Evolutionary conservation across 2,797 vertebrate genomes (phyloP).

Genomic region (Eleutherodactylus coqui): DNA sequence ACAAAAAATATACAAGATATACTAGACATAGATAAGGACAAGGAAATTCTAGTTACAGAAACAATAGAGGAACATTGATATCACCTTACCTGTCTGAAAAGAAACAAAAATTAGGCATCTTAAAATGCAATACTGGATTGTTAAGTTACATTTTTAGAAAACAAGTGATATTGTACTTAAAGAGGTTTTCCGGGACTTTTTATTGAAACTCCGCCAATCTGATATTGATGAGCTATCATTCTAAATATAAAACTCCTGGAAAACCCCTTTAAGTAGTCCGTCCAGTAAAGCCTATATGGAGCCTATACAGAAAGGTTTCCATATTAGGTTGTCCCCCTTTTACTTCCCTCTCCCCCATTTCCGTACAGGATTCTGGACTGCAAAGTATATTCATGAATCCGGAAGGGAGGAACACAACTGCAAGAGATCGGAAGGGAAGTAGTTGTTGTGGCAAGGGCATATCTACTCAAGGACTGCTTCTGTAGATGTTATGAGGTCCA

Average conservation of each 20-base stretch:
- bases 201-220: too few species aligned
- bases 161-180: not conserved
- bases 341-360: not conserved
- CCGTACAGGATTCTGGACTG: too few species aligned
- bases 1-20: constrained; percentile 69
- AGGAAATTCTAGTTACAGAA: constrained; percentile 62
- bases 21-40: constrained; percentile 66
- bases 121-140: constrained; percentile 83
- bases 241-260: too few species aligned
- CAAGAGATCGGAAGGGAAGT: not conserved
- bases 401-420: not conserved
- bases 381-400: not conserved
- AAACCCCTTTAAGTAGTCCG: too few species aligned
- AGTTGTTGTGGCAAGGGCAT: not conserved
- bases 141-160: not conserved
- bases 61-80: constrained; percentile 59
- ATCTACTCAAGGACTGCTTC: not conserved
- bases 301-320: not conserved
- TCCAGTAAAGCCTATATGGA: too few species aligned
- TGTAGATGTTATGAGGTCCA: not conserved
- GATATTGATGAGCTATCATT: too few species aligned
- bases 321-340: not conserved
- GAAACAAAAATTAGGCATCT: constrained; percentile 62
- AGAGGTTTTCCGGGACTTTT: too few species aligned
- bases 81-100: constrained; percentile 75